Conservation (phyloP, 2,888 invertebrate species). For the Eutolmus rufibarbis region DNA sequence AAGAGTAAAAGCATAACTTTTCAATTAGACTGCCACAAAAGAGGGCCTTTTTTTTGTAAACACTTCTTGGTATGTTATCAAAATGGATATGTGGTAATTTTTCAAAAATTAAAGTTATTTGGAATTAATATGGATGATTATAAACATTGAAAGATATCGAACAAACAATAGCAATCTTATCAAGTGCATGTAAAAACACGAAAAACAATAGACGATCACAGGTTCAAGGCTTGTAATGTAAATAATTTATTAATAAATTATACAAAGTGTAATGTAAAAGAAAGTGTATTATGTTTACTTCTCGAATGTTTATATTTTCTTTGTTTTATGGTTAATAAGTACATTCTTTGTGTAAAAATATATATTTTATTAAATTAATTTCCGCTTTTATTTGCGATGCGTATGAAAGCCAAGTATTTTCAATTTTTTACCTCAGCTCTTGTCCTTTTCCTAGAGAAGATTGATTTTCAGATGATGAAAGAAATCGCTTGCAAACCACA, state of each 20-base stretch:
- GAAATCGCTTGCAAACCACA: no score
- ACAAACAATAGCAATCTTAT: not conserved
- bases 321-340: slow-evolving; percentile 34
- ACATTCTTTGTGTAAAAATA: slow-evolving; percentile 28
- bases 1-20: not conserved
- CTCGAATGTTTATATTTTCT: slow-evolving; percentile 14
- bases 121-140: not conserved
- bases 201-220: not conserved
- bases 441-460: not conserved
- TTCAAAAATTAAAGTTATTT: not conserved
- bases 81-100: not conserved
- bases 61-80: not conserved
- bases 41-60: not conserved
- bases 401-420: not conserved
- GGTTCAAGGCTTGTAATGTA: slow-evolving; percentile 17
- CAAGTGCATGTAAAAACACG: not conserved
- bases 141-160: not conserved
- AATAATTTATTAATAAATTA: slow-evolving; percentile 34
- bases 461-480: no score
- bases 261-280: slow-evolving; percentile 17
- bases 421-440: not conserved
- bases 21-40: not conserved
- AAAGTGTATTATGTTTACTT: slow-evolving; percentile 21
- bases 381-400: not conserved
- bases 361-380: slow-evolving; percentile 17